Evolutionary conservation across 2,113 vertebrate genomes (phyloP).

Genomic region (Galemys pyrenaicus): DNA sequence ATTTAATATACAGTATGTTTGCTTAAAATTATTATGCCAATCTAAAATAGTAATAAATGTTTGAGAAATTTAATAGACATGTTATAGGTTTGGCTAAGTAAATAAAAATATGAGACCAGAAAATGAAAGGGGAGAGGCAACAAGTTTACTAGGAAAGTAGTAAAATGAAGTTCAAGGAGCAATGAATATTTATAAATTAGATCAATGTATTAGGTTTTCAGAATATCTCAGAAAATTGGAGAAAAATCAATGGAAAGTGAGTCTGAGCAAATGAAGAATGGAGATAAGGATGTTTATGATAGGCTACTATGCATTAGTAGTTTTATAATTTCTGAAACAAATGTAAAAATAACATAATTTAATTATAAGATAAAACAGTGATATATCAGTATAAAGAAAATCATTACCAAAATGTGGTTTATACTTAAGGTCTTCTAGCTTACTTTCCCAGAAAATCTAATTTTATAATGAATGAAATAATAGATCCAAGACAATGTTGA

Average conservation of each 20-base stretch:
- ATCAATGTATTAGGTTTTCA: neutral
- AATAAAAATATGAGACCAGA: neutral
- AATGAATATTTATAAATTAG: neutral
- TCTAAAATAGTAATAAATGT: neutral
- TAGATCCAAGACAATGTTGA: neutral
- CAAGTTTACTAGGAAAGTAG: neutral
- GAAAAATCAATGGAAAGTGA: neutral
- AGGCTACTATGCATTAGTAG: neutral
- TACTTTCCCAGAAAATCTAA: slow-evolving; percentile 1
- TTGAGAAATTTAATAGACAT: neutral
- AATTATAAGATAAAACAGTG: neutral
- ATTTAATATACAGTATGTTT: neutral
- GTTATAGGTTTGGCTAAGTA: neutral
- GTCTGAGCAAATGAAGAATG: neutral
- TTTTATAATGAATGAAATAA: neutral
- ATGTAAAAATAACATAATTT: neutral
- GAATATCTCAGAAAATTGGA: neutral
- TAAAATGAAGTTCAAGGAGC: neutral
- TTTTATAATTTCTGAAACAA: neutral
- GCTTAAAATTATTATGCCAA: neutral
- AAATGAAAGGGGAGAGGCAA: neutral
- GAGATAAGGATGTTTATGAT: neutral
- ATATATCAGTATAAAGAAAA: neutral
- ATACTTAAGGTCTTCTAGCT: neutral
- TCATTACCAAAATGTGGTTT: neutral